phyloP scores from a whole-genome alignment of 1,140 invertebrate species.

The Cyclargus thomasi region DNA sequence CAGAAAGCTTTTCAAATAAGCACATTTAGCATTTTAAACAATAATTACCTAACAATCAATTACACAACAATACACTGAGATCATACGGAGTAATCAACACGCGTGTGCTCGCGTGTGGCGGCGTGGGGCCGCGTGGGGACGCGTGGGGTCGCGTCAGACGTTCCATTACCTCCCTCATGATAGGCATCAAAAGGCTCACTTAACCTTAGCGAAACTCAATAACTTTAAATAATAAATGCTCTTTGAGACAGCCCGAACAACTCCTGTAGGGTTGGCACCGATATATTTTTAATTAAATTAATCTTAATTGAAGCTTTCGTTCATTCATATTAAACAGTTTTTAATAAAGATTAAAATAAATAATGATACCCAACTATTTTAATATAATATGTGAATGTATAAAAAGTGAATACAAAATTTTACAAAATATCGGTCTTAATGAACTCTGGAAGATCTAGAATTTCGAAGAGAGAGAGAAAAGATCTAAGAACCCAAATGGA shows the following conservation, averaged over 20 bases:
- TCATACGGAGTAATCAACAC: not conserved
- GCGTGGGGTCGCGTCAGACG: conserved; percentile 41
- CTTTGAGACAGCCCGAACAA: conserved; percentile 61
- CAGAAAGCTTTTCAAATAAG: too few species aligned
- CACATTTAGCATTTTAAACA: too few species aligned
- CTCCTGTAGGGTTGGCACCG: conserved; percentile 47
- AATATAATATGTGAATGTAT: too few species aligned
- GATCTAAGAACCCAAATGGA: too few species aligned
- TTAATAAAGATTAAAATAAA: too few species aligned
- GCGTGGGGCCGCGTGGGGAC: not conserved
- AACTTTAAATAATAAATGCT: conserved; percentile 72
- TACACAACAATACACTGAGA: not conserved
- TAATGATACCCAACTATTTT: too few species aligned
- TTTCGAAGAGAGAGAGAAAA: too few species aligned
- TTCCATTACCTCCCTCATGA: conserved; percentile 42
- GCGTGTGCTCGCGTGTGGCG: not conserved
- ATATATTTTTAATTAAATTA: conserved; percentile 32
- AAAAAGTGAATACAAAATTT: too few species aligned
- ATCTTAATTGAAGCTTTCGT: conserved; percentile 13
- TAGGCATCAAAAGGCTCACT: conserved; percentile 66
- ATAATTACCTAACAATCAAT: not conserved
- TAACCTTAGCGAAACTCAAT: conserved; percentile 72
- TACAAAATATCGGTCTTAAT: too few species aligned
- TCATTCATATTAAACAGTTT: not conserved
- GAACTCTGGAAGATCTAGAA: too few species aligned